Percentiles rank a stretch among this genome's conserved stretches.
phyloP scores from a whole-genome alignment of 2,797 vertebrate genomes.

The Acanthurus leucopareius region DNA sequence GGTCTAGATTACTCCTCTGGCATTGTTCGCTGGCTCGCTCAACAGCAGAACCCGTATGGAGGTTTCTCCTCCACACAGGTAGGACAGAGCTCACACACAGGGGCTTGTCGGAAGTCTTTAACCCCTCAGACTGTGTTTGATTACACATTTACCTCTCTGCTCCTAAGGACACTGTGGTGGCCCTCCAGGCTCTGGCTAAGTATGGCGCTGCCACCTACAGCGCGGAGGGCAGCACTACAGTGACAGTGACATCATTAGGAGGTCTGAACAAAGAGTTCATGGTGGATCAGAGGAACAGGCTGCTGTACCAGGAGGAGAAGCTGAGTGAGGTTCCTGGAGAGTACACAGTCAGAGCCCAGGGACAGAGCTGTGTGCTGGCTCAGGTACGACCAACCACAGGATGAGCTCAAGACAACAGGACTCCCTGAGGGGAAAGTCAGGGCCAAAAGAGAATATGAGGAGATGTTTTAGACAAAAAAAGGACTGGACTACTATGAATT shows the following conservation, averaged over 20 bases:
- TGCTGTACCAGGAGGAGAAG: slow-evolving; percentile 87
- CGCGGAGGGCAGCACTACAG: slow-evolving; percentile 74
- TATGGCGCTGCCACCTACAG: slow-evolving; percentile 86
- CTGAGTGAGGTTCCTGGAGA: slow-evolving; percentile 79
- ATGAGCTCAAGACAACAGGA: background rate
- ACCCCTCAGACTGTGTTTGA: background rate
- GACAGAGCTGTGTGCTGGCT: slow-evolving; percentile 85
- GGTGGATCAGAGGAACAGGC: slow-evolving; percentile 85
- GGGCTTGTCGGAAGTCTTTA: background rate
- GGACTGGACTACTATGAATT: background rate
- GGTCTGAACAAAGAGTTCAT: slow-evolving; percentile 77
- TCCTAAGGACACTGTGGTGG: slow-evolving; percentile 90
- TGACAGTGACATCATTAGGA: slow-evolving; percentile 80
- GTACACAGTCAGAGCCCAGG: slow-evolving; percentile 82
- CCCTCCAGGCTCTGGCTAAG: slow-evolving; percentile 90
- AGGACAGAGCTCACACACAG: background rate
- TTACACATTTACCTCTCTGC: background rate
- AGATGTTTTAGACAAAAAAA: background rate
- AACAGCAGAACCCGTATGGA: slow-evolving; percentile 87
- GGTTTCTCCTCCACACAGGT: slow-evolving; percentile 94
- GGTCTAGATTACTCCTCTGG: slow-evolving; percentile 78
- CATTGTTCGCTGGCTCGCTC: slow-evolving; percentile 86
- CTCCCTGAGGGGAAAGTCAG: too few species aligned
- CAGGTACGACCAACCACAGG: slow-evolving; percentile 81
- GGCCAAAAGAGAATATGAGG: background rate